Evolutionary conservation across 2,888 invertebrate species (phyloP), one percentile per base, ranked within the genome.

Genomic region (Erebia epiphron): DNA sequence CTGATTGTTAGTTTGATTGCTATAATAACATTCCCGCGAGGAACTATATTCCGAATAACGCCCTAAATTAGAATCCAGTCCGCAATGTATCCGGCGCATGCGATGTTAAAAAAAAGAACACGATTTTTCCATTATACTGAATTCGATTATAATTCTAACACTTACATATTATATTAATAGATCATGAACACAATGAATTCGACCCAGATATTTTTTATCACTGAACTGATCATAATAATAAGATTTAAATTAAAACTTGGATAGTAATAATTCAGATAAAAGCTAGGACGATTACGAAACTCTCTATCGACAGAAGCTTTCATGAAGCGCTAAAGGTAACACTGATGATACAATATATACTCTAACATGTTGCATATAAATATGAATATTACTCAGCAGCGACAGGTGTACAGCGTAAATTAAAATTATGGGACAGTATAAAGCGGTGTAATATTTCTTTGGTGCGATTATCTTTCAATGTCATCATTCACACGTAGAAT

Each of bases 401-500:
- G 52, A 16, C 64, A 54, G 41, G 52, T 54, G 52, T 1, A n/a
- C 10, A 56, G n/a, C 50, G 49, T 21, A 49, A 69, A 74, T 57
- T 63, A 71, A 69, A 71, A 66, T 54, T 58, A 70, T 68, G 72
- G 68, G 69, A 73, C 71, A 68, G 26, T 65, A 21, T 64, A 54
- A 63, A 56, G 69, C 49, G 60, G 73, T 73, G 58, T 74, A 68
- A 74, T 62, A 70, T 74, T 74, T 69, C 73, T 57, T 35, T 68
- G 54, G 41, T 16, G 68, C 54, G 52, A 74, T 74, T 60, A 70
- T 73, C 72, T 74, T 73, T 73, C 74, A 74, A 72, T 73, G 74
- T 74, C 74, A 73, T 75, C 75, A 75, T 72, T 75, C 75, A 70
- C 75, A 75, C 69, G 76, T 70, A 67, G 75, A 73, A 72, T 68